Base-by-base conservation (phyloP, 2,113 vertebrate genomes). In the Scatophagus argus region DNA sequence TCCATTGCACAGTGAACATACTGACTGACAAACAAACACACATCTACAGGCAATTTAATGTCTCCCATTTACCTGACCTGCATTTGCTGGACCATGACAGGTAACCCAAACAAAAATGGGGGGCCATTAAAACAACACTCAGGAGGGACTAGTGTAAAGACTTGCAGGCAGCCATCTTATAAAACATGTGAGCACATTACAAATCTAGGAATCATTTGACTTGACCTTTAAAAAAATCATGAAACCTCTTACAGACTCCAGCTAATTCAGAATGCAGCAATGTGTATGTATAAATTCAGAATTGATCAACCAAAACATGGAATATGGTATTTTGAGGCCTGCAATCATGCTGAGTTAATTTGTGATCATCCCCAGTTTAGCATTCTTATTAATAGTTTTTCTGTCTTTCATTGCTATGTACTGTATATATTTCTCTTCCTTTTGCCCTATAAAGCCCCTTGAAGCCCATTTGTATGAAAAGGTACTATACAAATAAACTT, bases 1-100 rank as follows among this genome's bases (percentile, higher is more conserved):
- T 60, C 43, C 34, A 47, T 79, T 72, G 55, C 29, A 61, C 44
- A 54, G 38, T 21, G 2, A 68, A 82, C 63, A 54, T 17, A 21
- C 10, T 66, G 58, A 62, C 36, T 32, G 74, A 72, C 51, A 70
- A 34, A 9, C 62, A 75, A 56, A 62, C 12, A 72, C 60, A 74
- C 60, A 52, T 36, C 64, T 68, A 23, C 29, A 66, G 81, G 77
- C 70, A 49, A 0, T 79, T 64, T 7, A 46, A 54, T 72, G 34
- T 55, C 44, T 58, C 13, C n/a, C 55, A 11, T 1, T 74, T 46
- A 29, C 11, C 27, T 44, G 47, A 44, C 27, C 62, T 32, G 34
- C 36, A 68, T 60, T 51, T 1, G 51, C 10, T 44, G 36, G 51
- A 51, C 4, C 73, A 59, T 77, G 60, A 56, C 41, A 58, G 49